Evolutionary conservation across 2,888 invertebrate genomes (phyloP).

Genomic region (Cryptocephalus moraei): DNA sequence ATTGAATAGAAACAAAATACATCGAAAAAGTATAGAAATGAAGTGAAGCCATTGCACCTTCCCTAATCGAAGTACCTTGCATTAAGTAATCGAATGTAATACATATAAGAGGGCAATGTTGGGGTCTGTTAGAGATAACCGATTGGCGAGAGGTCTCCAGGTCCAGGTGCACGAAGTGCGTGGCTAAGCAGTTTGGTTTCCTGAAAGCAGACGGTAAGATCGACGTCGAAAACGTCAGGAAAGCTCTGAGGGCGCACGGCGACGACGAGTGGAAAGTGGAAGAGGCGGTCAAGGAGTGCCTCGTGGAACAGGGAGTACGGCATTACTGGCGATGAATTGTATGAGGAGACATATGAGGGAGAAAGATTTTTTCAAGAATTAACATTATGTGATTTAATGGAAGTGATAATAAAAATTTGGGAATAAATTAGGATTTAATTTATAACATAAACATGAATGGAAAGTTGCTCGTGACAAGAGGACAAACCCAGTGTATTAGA

Average conservation of each 20-base stretch:
- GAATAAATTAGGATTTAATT: too few relatives aligned
- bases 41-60: too few relatives aligned
- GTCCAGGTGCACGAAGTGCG: constrained; percentile 1
- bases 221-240: constrained; percentile 1
- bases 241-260: neutral
- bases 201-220: constrained; percentile 1
- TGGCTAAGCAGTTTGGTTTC: neutral
- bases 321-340: neutral
- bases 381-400: neutral
- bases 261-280: neutral
- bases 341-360: too few relatives aligned
- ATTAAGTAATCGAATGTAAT: too few relatives aligned
- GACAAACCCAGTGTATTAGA: too few relatives aligned
- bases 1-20: too few relatives aligned
- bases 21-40: too few relatives aligned
- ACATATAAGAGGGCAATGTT: too few relatives aligned
- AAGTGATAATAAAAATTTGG: neutral
- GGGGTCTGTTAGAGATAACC: too few relatives aligned
- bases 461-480: too few relatives aligned
- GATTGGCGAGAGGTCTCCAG: neutral
- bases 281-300: neutral
- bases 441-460: too few relatives aligned
- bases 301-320: neutral
- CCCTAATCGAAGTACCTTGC: too few relatives aligned
- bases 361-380: neutral